A percentile compares a stretch with the other conserved stretches of the same genome.
Conservation (phyloP, 2,113 vertebrate genomes). For the Odontophorus gujanensis region DNA sequence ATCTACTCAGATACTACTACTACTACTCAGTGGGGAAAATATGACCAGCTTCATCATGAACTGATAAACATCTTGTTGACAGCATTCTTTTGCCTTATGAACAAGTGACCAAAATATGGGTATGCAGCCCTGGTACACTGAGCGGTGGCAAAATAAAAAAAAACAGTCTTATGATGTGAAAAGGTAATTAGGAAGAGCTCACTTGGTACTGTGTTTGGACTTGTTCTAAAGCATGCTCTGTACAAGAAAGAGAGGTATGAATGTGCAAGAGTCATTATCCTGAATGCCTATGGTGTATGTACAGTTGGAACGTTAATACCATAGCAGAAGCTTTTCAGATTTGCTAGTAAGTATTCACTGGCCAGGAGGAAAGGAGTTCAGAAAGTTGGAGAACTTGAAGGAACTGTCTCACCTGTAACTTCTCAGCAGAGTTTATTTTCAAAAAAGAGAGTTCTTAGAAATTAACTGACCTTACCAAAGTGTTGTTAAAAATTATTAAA, state of each 20-base stretch:
- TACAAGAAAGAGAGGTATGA: not conserved
- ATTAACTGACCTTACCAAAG: not conserved
- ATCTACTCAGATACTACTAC: not conserved
- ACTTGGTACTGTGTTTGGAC: not conserved
- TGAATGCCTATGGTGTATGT: not conserved
- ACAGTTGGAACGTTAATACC: not conserved
- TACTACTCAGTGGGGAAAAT: not conserved
- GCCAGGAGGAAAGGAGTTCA: rapidly evolving
- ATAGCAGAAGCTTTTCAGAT: not conserved
- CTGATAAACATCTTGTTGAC: not conserved
- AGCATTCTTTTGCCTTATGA: not conserved
- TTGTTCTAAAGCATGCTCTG: not conserved
- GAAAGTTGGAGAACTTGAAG: not conserved
- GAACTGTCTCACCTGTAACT: not conserved
- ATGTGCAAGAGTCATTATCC: not conserved
- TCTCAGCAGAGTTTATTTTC: not conserved
- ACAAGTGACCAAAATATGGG: not conserved
- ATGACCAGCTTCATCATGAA: not conserved
- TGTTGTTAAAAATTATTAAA: not conserved
- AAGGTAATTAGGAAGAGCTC: not conserved
- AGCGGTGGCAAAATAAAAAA: not conserved
- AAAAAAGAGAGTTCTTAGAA: not conserved
- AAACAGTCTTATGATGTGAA: not conserved
- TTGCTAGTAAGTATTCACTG: not conserved
- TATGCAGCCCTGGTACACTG: not conserved